Evolutionary conservation across 2,797 vertebrate genomes (phyloP).

Genomic region (Gadopsis marmoratus): DNA sequence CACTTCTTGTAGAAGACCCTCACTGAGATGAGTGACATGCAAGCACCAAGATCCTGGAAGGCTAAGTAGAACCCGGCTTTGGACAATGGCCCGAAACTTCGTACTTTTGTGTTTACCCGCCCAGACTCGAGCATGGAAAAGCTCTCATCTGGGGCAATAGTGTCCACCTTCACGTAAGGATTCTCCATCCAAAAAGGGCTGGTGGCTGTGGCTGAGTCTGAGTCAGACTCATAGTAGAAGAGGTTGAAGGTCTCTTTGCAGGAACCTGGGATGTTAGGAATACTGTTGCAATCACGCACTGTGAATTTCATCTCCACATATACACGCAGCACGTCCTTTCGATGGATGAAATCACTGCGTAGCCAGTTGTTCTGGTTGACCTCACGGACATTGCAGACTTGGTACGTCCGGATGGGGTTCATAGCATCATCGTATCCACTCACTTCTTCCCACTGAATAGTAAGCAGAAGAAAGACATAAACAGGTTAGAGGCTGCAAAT

Average conservation of each 20-base stretch:
- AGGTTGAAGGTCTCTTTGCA: slow-evolving; percentile 99
- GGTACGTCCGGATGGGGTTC: slow-evolving; percentile 98
- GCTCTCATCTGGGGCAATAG: slow-evolving; percentile 96
- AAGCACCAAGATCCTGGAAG: slow-evolving; percentile 97
- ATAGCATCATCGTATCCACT: slow-evolving; percentile 96
- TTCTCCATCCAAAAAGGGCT: slow-evolving; percentile 99
- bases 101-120: slow-evolving; percentile 94
- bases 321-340: slow-evolving; percentile 93
- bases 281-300: slow-evolving; percentile 97
- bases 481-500: slow-evolving; percentile 25
- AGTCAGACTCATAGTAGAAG: slow-evolving; percentile 97
- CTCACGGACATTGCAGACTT: slow-evolving; percentile 95
- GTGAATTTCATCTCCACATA: slow-evolving; percentile 99
- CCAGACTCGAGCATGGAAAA: slow-evolving; percentile 94
- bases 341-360: slow-evolving; percentile 94
- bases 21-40: slow-evolving; percentile 98
- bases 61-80: slow-evolving; percentile 97
- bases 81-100: slow-evolving; percentile 96
- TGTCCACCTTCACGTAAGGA: slow-evolving; percentile 98
- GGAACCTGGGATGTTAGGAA: slow-evolving; percentile 97
- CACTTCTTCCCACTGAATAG: slow-evolving; percentile 96
- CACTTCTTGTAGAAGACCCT: slow-evolving; percentile 98
- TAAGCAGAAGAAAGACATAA: slow-evolving; percentile 42
- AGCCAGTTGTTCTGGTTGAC: slow-evolving; percentile 98
- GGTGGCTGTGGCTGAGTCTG: slow-evolving; percentile 93